Conservation (phyloP, 2,113 vertebrate species). For the Bungarus multicinctus region DNA sequence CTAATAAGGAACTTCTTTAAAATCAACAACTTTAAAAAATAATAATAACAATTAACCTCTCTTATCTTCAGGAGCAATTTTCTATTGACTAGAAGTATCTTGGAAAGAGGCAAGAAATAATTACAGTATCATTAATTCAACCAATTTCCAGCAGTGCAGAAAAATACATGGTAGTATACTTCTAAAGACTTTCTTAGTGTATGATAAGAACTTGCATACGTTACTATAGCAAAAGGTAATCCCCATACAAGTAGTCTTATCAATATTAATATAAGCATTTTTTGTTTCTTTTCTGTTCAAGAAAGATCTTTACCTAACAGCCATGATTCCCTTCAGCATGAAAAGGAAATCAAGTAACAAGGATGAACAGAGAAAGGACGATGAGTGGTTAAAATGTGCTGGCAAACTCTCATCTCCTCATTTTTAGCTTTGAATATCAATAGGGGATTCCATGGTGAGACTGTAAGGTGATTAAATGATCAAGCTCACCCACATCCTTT, state of each 20-base stretch:
- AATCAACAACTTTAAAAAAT: neutral
- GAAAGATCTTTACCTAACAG: neutral
- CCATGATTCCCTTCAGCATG: neutral
- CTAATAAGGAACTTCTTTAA: neutral
- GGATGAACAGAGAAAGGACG: neutral
- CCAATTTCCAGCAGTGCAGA: neutral
- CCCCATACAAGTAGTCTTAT: neutral
- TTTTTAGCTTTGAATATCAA: slow-evolving; percentile 34
- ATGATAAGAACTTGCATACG: neutral
- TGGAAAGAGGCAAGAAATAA: neutral
- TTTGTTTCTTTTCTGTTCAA: slow-evolving; percentile 18
- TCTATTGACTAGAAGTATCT: neutral
- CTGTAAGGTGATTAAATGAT: neutral
- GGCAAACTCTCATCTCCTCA: slow-evolving; percentile 23
- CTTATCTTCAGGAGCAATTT: neutral
- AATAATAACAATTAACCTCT: neutral
- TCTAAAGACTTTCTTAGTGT: too few relatives aligned
- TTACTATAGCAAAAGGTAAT: too few relatives aligned
- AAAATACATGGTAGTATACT: neutral
- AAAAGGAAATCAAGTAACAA: slow-evolving; percentile 18
- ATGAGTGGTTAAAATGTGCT: slow-evolving; percentile 23
- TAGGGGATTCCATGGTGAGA: neutral
- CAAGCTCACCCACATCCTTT: neutral
- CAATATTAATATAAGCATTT: neutral
- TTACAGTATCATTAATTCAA: neutral